Percentiles rank a stretch among this genome's conserved stretches.
These are phyloP conservation scores for Matsumyia berberina DNA, from an alignment of 2,888 invertebrate genomes.

Conservation along the genomic window DNA sequence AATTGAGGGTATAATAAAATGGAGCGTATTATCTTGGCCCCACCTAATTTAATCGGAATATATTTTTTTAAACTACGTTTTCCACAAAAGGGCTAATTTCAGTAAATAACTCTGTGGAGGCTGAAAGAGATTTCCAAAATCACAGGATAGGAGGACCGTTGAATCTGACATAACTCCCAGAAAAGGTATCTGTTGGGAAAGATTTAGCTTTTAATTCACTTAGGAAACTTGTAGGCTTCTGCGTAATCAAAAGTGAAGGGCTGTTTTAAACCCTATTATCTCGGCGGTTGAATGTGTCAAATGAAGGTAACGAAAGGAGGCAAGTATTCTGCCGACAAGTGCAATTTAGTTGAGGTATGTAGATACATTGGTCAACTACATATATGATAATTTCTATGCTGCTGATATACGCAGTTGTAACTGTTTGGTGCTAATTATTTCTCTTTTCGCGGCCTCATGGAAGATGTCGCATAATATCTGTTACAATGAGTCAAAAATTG, in stretches of 20 bases:
- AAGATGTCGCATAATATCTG: not conserved
- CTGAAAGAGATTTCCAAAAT: conserved; percentile 27
- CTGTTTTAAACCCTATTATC: conserved; percentile 36
- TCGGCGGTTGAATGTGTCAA: conserved; percentile 16
- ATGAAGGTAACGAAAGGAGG: conserved; percentile 9
- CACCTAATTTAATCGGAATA: conserved; percentile 18
- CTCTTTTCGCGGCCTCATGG: too few species aligned
- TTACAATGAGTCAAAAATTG: not conserved
- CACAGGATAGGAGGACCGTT: not conserved
- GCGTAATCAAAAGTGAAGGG: conserved; percentile 39
- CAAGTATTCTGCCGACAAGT: conserved; percentile 5
- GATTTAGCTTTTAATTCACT: conserved; percentile 40
- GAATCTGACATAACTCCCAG: conserved; percentile 6
- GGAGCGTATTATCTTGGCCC: not conserved
- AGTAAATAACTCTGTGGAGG: conserved; percentile 8
- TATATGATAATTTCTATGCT: too few species aligned
- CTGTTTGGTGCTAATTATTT: not conserved
- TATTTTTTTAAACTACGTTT: not conserved
- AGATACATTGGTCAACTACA: not conserved
- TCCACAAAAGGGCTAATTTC: conserved; percentile 21
- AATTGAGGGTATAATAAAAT: conserved; percentile 17
- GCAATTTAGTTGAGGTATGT: not conserved
- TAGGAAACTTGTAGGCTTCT: conserved; percentile 19
- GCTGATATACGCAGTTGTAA: not conserved
- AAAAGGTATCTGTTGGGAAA: conserved; percentile 27